These are phyloP conservation scores for Parelbella ahira DNA, from an alignment of 2,888 invertebrate genomes.

Conservation along the genomic window DNA sequence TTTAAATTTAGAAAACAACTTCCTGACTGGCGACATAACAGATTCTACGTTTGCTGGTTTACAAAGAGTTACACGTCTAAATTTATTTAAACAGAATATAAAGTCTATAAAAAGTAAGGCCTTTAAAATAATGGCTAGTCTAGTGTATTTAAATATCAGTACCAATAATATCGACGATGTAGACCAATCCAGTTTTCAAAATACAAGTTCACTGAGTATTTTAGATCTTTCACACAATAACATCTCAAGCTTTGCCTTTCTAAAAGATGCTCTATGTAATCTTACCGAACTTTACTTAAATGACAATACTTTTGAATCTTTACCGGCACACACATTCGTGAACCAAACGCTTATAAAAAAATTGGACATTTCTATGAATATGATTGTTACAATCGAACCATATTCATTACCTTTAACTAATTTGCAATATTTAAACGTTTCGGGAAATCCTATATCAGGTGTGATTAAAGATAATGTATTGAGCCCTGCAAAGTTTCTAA, in stretches of 20 bases:
- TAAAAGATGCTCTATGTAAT: slow-evolving; percentile 41
- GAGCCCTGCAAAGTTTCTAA: slow-evolving; percentile 54
- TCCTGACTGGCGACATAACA: slow-evolving; percentile 45
- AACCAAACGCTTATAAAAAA: slow-evolving; percentile 44
- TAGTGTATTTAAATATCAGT: slow-evolving; percentile 52
- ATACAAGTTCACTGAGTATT: slow-evolving; percentile 35
- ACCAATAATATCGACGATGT: slow-evolving; percentile 46
- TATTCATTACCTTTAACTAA: slow-evolving; percentile 51
- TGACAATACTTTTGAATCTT: slow-evolving; percentile 44
- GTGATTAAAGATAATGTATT: slow-evolving; percentile 43
- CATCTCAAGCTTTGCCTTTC: slow-evolving; percentile 44
- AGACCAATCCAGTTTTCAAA: slow-evolving; percentile 45
- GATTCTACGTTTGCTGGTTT: slow-evolving; percentile 51
- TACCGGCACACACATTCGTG: slow-evolving; percentile 42
- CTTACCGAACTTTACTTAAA: slow-evolving; percentile 51
- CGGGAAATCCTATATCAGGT: slow-evolving; percentile 48
- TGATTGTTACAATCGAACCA: slow-evolving; percentile 45
- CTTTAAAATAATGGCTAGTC: slow-evolving; percentile 41
- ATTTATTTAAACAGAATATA: slow-evolving; percentile 50
- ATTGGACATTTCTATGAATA: slow-evolving; percentile 57
- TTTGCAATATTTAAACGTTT: slow-evolving; percentile 54
- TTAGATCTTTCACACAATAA: slow-evolving; percentile 58
- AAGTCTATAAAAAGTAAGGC: slow-evolving; percentile 41
- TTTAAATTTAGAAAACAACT: slow-evolving; percentile 53
- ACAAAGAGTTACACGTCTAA: slow-evolving; percentile 39